phyloP scores from a whole-genome alignment of 2,113 vertebrate species.

The Cyphomyrus discorhynchus region DNA sequence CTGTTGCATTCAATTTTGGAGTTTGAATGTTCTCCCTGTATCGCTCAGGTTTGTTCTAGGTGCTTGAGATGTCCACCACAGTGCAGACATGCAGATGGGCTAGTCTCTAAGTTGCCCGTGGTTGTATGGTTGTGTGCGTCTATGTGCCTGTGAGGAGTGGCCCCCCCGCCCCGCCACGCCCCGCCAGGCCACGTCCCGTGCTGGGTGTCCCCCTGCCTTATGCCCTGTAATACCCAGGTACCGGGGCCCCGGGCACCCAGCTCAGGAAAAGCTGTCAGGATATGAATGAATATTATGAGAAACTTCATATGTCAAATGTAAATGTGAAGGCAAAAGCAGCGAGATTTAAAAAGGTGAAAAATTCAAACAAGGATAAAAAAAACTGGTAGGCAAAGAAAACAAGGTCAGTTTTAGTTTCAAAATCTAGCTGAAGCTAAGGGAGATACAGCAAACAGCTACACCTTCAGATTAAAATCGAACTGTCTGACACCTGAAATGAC shows the following conservation, averaged over 20 bases:
- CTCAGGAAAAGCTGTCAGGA: not conserved
- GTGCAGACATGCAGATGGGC: not conserved
- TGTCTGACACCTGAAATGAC: slow-evolving; percentile 45
- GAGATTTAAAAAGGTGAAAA: not conserved
- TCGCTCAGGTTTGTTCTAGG: not conserved
- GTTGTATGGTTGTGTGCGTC: not conserved
- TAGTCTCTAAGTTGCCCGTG: not conserved
- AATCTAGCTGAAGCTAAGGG: not conserved
- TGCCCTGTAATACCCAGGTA: not conserved
- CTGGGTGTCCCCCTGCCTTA: not conserved
- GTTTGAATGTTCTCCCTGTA: not conserved
- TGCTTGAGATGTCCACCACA: not conserved
- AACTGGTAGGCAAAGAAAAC: not conserved
- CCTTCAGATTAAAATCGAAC: slow-evolving; percentile 56
- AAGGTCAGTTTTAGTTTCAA: not conserved
- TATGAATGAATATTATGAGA: not conserved
- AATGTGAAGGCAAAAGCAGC: not conserved
- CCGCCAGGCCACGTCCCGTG: too few relatives aligned
- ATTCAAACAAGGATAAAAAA: not conserved
- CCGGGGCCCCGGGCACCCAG: not conserved
- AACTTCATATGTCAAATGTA: not conserved
- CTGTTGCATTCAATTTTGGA: not conserved
- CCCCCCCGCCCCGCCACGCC: not conserved
- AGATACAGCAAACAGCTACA: slow-evolving; percentile 24
- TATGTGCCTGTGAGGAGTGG: not conserved